Evolutionary conservation across 1,140 invertebrate genomes (phyloP), one percentile per base, ranked within the genome.

Genomic region (Uloborus diversus): DNA sequence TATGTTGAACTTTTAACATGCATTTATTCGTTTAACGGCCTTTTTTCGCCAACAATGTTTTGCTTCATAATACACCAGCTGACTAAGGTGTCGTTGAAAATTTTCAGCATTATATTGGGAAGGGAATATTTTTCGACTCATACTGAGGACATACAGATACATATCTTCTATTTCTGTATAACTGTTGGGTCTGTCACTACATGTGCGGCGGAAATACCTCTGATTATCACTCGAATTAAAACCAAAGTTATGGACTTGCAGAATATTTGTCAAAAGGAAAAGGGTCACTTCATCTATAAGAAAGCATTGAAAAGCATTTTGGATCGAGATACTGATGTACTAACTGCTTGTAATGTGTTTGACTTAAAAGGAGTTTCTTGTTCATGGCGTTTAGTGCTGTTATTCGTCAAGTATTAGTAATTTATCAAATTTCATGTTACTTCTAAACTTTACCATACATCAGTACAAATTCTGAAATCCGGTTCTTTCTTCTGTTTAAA

Each of bases 401-500:
- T 9, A 14, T 64, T 35, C 32, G 20, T 37, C 33, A 64, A 27
- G 33, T 25, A 13, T n/a, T 37, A 14, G 35, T 20, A 7, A 0
- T 64, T 42, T 23, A 27, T 64, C 61, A 64, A 25, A 7, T 64
- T n/a, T n/a, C n/a, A n/a, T n/a, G n/a, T n/a, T n/a, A n/a, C n/a
- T n/a, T n/a, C n/a, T n/a, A n/a, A n/a, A n/a, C n/a, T n/a, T n/a
- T n/a, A n/a, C n/a, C n/a, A n/a, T n/a, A n/a, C n/a, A n/a, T n/a
- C n/a, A n/a, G n/a, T n/a, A n/a, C n/a, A n/a, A n/a, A n/a, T n/a
- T n/a, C n/a, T n/a, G n/a, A n/a, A n/a, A n/a, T n/a, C n/a, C n/a
- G n/a, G n/a, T n/a, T n/a, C n/a, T n/a, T n/a, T n/a, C n/a, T n/a
- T n/a, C n/a, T n/a, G n/a, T n/a, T n/a, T n/a, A n/a, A n/a, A n/a